Conservation (phyloP, 2,888 invertebrate species). For the Himalopsyche tibetana region DNA sequence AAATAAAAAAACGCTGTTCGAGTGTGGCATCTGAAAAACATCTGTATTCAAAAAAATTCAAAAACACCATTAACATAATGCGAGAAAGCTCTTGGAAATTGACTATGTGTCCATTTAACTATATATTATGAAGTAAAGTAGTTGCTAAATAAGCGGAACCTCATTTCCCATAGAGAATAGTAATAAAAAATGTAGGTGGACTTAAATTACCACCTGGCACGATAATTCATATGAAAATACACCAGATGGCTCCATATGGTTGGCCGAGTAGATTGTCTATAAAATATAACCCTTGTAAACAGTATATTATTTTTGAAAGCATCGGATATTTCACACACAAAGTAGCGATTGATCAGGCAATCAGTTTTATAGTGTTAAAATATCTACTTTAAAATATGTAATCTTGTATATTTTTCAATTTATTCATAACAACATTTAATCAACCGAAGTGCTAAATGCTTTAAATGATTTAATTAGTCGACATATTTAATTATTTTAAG, state of each 20-base stretch:
- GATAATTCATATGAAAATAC: conserved; percentile 43
- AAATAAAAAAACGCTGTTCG: background rate
- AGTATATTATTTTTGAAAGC: too few relatives aligned
- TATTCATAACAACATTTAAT: too few relatives aligned
- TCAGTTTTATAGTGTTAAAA: too few relatives aligned
- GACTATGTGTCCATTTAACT: background rate
- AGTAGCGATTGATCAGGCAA: too few relatives aligned
- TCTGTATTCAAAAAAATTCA: background rate
- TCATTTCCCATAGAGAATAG: background rate
- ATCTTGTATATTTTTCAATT: too few relatives aligned
- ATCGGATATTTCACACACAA: too few relatives aligned
- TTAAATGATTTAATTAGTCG: background rate
- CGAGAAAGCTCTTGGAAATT: background rate
- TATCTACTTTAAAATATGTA: too few relatives aligned
- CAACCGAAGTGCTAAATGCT: too few relatives aligned
- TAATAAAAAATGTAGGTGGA: conserved; percentile 4
- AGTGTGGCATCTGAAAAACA: conserved; percentile 11
- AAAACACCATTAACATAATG: background rate
- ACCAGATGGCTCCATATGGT: conserved; percentile 46
- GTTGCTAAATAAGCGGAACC: conserved; percentile 4
- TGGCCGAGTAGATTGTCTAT: conserved; percentile 17
- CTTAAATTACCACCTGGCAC: conserved; percentile 8
- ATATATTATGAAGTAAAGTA: background rate
- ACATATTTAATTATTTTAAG: background rate
- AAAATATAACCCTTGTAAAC: background rate